Base-by-base conservation (phyloP, 2,113 vertebrate species). In the Chitala chitala region DNA sequence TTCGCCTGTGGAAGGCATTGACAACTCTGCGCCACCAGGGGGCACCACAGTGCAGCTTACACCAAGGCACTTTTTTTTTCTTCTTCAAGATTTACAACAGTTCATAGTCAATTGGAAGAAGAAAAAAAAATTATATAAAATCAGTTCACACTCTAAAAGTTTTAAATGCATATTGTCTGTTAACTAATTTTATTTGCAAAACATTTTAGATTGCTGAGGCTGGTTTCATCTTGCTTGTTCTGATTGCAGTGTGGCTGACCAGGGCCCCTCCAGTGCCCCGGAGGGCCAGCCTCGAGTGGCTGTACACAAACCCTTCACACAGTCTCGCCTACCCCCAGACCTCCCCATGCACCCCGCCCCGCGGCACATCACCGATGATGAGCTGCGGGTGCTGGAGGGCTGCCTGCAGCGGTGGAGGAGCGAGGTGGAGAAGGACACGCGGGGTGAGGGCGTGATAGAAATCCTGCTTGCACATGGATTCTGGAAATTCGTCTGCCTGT, bases 361-460 rank as follows among this genome's bases (percentile, higher is more conserved):
- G 0, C 91, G 96, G 31, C 92, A 98, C 84, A 96, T 99, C 82
- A 97, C 94, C 0, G 95, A 97, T 56, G 96, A 98, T 68, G 97
- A 99, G 88, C 85, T 99, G 40, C 90, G 92, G 76, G 94, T 98
- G 40, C 90, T 99, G 17, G 96, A 98, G 78, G 90, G 92, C 75
- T 98, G 96, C 78, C 89, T 99, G 83, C 96, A 98, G 82, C 96
- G 97, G 79, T 98, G 97, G 97, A 95, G 96, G 88, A 98, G 91
- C 13, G 96, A 99, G 87, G 97, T 99, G 84, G 96, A 98, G 87
- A 97, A 94, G 0, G 97, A 99, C 84, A 98, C 95, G 1, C 91
- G 93, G 79, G 97, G 96, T 98, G 87, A 63, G 75, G 48, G 48
- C 8, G n/a, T n/a, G n/a, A n/a, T n/a, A n/a, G n/a, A n/a, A n/a